These are phyloP conservation scores for Agonopterix arenella DNA, from an alignment of 2,888 invertebrate genomes.

Conservation along the genomic window DNA sequence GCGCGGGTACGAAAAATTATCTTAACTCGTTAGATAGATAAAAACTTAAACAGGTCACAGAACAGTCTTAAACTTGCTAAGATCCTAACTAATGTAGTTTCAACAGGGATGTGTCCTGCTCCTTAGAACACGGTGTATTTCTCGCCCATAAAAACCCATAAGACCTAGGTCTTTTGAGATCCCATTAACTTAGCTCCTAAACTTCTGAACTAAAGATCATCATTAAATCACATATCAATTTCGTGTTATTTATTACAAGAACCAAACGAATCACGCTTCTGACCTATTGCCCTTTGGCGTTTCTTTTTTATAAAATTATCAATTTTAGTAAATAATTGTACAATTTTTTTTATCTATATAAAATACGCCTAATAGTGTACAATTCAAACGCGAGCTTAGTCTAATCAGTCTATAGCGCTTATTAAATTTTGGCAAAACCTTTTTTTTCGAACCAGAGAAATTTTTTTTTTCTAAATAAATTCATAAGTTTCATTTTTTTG, in stretches of 20 bases:
- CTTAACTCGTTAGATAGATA: constrained; percentile 69
- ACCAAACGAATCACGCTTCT: constrained; percentile 47
- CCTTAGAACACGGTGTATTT: constrained; percentile 70
- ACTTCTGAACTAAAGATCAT: constrained; percentile 49
- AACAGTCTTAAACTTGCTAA: constrained; percentile 77
- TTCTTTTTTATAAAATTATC: constrained; percentile 47
- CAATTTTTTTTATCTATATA: constrained; percentile 62
- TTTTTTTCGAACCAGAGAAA: constrained; percentile 41
- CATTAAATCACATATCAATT: constrained; percentile 34
- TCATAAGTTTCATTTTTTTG: constrained; percentile 39
- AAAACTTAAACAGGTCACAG: constrained; percentile 77
- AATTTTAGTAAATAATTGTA: constrained; percentile 69
- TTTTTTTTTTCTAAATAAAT: constrained; percentile 47
- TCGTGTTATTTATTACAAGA: constrained; percentile 37
- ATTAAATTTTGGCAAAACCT: constrained; percentile 64
- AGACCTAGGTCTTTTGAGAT: constrained; percentile 46
- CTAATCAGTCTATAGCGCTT: constrained; percentile 77
- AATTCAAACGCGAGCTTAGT: constrained; percentile 70
- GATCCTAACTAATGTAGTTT: constrained; percentile 72
- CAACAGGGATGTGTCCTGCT: constrained; percentile 75
- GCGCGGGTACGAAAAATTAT: constrained; percentile 36
- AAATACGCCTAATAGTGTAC: constrained; percentile 76
- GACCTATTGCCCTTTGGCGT: constrained; percentile 48
- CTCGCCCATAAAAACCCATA: constrained; percentile 48
- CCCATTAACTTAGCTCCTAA: constrained; percentile 61